phyloP scores from a whole-genome alignment of 2,888 invertebrate species.

The Tenthredo notha region DNA sequence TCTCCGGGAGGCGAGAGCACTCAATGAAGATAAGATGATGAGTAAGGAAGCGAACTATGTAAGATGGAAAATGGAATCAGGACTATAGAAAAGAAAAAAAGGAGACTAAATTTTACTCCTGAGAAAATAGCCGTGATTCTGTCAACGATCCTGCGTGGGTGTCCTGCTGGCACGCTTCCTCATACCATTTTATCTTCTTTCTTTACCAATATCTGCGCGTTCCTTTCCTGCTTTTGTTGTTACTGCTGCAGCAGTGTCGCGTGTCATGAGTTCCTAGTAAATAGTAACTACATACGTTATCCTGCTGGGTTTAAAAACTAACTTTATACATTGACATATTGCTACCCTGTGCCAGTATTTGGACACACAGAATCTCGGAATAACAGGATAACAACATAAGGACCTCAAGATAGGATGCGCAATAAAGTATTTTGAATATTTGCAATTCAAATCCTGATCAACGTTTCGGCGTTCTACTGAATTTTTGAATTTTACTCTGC shows the following conservation, averaged over 20 bases:
- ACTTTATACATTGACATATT: neutral
- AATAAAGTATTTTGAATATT: neutral
- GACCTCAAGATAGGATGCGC: neutral
- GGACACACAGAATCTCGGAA: neutral
- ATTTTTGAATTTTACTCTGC: no score
- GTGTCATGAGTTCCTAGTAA: conserved; percentile 59
- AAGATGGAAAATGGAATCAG: neutral
- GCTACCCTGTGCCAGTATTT: neutral
- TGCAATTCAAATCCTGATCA: no score
- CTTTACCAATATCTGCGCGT: conserved; percentile 25
- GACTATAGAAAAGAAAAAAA: neutral
- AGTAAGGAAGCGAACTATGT: neutral
- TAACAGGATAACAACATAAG: neutral
- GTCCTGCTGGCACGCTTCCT: conserved; percentile 54
- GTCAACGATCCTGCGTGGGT: conserved; percentile 60
- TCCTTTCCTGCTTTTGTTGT: conserved; percentile 31
- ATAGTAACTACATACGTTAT: neutral
- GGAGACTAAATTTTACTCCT: conserved; percentile 41
- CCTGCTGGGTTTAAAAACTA: conserved; percentile 4
- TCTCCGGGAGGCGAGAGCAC: neutral
- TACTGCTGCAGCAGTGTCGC: conserved; percentile 63
- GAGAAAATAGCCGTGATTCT: conserved; percentile 68
- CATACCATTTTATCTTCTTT: conserved; percentile 14
- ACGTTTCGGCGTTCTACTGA: no score
- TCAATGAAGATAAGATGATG: neutral